A percentile compares a stretch with the other conserved stretches of the same genome.
phyloP scores from a whole-genome alignment of 2,113 vertebrate genomes.

The Excalfactoria chinensis region DNA sequence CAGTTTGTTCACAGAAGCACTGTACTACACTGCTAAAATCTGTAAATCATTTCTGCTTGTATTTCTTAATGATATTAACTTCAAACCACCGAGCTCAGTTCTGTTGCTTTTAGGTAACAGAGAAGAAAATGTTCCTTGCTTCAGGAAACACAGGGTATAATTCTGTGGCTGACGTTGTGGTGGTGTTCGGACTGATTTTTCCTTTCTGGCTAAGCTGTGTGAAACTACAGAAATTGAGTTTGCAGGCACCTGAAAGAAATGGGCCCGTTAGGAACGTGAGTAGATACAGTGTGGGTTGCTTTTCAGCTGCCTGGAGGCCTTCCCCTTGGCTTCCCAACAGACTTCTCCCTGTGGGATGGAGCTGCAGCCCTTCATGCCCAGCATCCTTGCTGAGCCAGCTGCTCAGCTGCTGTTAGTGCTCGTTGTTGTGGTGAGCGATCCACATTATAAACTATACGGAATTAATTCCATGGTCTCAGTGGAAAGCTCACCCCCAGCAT shows the following conservation, averaged over 20 bases:
- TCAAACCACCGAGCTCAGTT: slow-evolving; percentile 29
- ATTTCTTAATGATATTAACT: slow-evolving; percentile 12
- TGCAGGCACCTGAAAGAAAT: background rate
- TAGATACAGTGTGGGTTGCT: background rate
- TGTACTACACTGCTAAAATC: background rate
- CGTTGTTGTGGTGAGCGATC: slow-evolving; percentile 26
- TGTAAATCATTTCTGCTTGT: background rate
- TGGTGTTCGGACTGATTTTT: background rate
- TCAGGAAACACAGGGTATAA: slow-evolving; percentile 58
- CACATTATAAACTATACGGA: background rate
- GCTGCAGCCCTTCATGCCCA: background rate
- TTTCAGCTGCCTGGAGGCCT: background rate
- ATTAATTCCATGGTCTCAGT: background rate
- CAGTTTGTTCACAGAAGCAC: background rate
- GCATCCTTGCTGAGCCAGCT: slow-evolving; percentile 27
- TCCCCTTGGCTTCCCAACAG: background rate
- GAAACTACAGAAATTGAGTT: background rate
- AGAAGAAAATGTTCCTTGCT: slow-evolving; percentile 48
- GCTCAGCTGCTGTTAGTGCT: background rate
- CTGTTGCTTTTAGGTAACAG: slow-evolving; percentile 18
- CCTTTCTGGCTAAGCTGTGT: background rate
- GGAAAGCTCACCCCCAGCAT: slow-evolving; percentile 2
- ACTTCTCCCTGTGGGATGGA: background rate
- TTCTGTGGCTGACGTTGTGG: slow-evolving; percentile 54
- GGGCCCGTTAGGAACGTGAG: background rate